Evolutionary conservation across 2,888 invertebrate species (phyloP), one percentile per base, ranked within the genome.

Genomic region (Troglohyphantes excavatus): DNA sequence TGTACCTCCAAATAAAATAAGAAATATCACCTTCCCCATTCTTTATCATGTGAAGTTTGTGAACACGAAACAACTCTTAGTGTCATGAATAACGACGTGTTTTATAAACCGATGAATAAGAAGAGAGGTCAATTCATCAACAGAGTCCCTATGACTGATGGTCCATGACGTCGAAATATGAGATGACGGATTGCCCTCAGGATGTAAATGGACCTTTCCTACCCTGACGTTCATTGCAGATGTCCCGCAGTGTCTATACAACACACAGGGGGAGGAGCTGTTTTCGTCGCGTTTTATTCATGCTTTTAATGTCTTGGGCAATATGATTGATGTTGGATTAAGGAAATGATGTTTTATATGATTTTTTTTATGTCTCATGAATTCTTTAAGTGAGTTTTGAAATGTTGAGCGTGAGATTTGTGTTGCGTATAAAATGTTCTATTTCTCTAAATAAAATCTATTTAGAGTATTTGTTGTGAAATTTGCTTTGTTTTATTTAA

Each of bases 41-140:
- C 27, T 17, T 65, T 13, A 19, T 17, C 3, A 26, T 65, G 13
- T 13, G 21, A 27, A 23, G 65, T 65, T 21, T 27, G 23, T 21
- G 61, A 75, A 61, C 59, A 33, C 53, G 33, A 29, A 6, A 21
- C 75, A 75, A 33, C 61, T 13, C 2, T 19, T n/a, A 29, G 43
- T 65, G 63, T 63, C 43, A 17, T 78, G 78, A 78, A 63, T 78
- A 78, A 78, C 43, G 65, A 61, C 27, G 26, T 43, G 65, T 65
- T 78, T 78, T 78, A 65, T 78, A 68, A 81, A 68, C 27, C 53
- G 13, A 26, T 46, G 53, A 68, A 79, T 53, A 79, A 67, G 68
- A 68, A 79, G 29, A 79, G 27, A 46, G 29, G 53, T 53, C 53
- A 68, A 81, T 81, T 81, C 79, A 81, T 81, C 79, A 81, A 61